Evolutionary conservation across 2,888 invertebrate genomes (phyloP).

Genomic region (Galeruca laticollis): DNA sequence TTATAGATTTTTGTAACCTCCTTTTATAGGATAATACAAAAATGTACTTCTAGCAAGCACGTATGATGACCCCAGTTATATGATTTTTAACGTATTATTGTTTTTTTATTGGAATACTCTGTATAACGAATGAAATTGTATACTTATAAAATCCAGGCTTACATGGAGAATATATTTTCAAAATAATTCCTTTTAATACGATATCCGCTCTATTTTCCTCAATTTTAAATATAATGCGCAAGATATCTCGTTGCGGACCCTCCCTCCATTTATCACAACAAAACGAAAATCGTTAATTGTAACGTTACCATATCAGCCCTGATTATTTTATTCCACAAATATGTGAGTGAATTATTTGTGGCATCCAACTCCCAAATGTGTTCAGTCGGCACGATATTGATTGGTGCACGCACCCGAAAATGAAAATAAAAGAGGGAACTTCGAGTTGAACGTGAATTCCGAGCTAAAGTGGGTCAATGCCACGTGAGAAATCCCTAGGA

Average conservation of each 20-base stretch:
- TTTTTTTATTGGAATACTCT: too few relatives aligned
- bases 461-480: slow-evolving; percentile 30
- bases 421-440: slow-evolving; percentile 20
- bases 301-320: neutral
- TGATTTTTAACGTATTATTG: too few relatives aligned
- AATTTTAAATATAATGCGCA: slow-evolving; percentile 1
- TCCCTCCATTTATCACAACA: neutral
- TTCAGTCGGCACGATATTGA: slow-evolving; percentile 17
- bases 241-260: neutral
- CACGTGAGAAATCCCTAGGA: slow-evolving; percentile 20
- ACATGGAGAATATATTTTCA: too few relatives aligned
- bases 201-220: neutral
- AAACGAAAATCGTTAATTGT: slow-evolving; percentile 2
- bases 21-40: too few relatives aligned
- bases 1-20: too few relatives aligned
- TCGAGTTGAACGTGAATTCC: slow-evolving; percentile 21
- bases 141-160: too few relatives aligned
- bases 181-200: too few relatives aligned
- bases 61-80: too few relatives aligned
- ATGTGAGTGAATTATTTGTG: neutral
- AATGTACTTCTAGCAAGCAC: too few relatives aligned
- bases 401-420: slow-evolving; percentile 26
- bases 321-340: neutral
- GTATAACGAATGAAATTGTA: too few relatives aligned
- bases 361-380: slow-evolving; percentile 16